Evolutionary conservation across 2,797 vertebrate species (phyloP), one percentile per base, ranked within the genome.

Genomic region (Halcyon chelicuti): DNA sequence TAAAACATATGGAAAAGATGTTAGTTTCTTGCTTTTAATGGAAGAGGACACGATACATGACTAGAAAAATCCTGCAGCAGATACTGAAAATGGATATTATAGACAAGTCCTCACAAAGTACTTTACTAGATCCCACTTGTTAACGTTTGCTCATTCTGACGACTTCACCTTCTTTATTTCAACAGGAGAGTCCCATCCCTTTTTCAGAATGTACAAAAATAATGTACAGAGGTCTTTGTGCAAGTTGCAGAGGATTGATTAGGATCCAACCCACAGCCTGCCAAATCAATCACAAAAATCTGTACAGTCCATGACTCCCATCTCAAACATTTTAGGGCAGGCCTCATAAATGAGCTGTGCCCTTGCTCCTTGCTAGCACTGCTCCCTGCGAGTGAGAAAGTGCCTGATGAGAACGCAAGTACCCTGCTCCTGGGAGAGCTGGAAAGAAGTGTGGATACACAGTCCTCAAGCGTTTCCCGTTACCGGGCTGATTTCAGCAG

Each of bases 401-500:
- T 79, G 90, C 88, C 92, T 92, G 92, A 94, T 18, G 11, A 92
- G 95, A 96, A 92, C 52, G 66, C 58, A 77, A 96, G 88, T 62
- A 88, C 70, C 82, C 93, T 94, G 92, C 76, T 84, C 90, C 90
- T 73, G 62, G 18, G 79, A 88, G 6, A 95, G 81, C 47, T 94
- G 87, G 77, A 86, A 81, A 70, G 82, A 88, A 93, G 75, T 10
- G 79, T 46, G 62, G 62, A 81, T 62, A 83, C 18, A 93, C 0
- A 81, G 73, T 66, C 76, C 88, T 91, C 65, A 47, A 58, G 58
- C 0, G 2, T 54, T 78, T 78, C 88, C 86, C 80, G 75, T 93
- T 93, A 88, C 61, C 77, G 86, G 87, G 79, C 58, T 86, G 85
- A 25, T 31, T 86, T 47, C 81, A 95, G 90, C 93, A 95, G 95